Percentiles rank a stretch among this genome's conserved stretches.
phyloP scores from a whole-genome alignment of 2,113 vertebrate genomes.

The Istiophorus platypterus region DNA sequence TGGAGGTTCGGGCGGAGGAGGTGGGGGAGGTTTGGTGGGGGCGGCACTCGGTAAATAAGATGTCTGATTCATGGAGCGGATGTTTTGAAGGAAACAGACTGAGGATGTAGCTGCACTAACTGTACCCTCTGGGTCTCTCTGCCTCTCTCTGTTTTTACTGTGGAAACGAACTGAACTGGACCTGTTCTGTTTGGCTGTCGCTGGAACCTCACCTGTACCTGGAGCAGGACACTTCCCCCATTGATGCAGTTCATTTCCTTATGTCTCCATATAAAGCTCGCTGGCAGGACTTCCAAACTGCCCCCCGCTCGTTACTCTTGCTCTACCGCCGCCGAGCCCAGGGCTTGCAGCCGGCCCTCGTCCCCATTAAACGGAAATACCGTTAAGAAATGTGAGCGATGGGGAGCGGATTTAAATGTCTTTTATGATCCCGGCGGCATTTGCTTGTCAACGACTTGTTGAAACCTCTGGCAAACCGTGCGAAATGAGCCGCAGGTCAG shows the following conservation, averaged over 20 bases:
- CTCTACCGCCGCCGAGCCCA: constrained; percentile 25
- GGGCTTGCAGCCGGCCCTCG: constrained; percentile 1
- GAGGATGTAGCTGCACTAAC: constrained; percentile 78
- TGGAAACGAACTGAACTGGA: constrained; percentile 73
- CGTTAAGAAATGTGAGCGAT: constrained; percentile 30
- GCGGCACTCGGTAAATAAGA: constrained; percentile 79
- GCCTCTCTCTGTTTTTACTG: constrained; percentile 47
- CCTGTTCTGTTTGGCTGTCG: constrained; percentile 64
- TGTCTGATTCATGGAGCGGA: constrained; percentile 85
- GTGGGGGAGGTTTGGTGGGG: too few relatives aligned
- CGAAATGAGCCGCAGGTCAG: background rate
- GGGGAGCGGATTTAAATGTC: constrained; percentile 28
- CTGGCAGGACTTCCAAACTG: constrained; percentile 48
- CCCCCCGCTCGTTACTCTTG: constrained; percentile 51
- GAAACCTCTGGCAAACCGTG: background rate
- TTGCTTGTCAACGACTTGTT: constrained; percentile 35
- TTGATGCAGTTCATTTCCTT: constrained; percentile 62
- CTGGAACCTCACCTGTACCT: constrained; percentile 72
- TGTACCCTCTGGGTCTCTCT: constrained; percentile 60
- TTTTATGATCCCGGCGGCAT: constrained; percentile 2
- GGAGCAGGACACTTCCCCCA: constrained; percentile 67
- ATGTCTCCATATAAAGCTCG: constrained; percentile 48
- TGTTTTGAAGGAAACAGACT: constrained; percentile 88
- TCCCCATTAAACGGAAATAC: constrained; percentile 25
- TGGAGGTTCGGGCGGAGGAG: constrained; percentile 12